Evolutionary conservation across 2,797 vertebrate species (phyloP).

Genomic region (Leptatherina wallacei): DNA sequence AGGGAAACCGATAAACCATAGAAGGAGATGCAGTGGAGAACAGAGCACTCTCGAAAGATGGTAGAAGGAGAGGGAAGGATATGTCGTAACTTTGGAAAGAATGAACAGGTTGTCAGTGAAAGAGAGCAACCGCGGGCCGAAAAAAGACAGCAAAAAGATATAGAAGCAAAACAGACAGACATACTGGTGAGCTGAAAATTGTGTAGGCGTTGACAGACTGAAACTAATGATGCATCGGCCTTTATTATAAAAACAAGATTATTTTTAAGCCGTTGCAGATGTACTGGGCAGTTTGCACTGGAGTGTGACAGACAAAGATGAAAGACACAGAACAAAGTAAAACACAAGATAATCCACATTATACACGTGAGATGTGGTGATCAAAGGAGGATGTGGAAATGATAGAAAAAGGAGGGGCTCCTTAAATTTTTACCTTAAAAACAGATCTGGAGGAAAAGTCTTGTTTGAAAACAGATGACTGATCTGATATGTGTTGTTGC

Average conservation of each 20-base stretch:
- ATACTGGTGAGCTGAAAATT: conserved; percentile 5
- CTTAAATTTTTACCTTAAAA: conserved; percentile 21
- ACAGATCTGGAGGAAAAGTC: conserved; percentile 9
- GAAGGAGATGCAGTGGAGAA: conserved; percentile 15
- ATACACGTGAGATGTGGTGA: conserved; percentile 44
- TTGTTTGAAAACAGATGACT: conserved; percentile 9
- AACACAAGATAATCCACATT: conserved; percentile 49
- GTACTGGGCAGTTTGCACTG: conserved; percentile 9
- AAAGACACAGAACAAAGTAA: conserved; percentile 44
- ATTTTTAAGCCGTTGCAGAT: conserved; percentile 27
- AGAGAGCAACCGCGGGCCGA: not conserved
- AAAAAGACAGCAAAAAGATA: not conserved
- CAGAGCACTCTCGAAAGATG: conserved; percentile 3
- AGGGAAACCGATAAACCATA: conserved; percentile 57
- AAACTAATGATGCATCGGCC: conserved; percentile 15
- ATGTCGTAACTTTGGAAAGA: conserved; percentile 24
- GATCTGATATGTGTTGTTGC: conserved; percentile 16
- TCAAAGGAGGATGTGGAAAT: conserved; percentile 45
- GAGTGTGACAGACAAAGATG: conserved; percentile 57
- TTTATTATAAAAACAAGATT: conserved; percentile 32
- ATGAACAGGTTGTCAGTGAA: conserved; percentile 15
- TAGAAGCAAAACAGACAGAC: not conserved
- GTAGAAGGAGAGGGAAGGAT: conserved; percentile 5
- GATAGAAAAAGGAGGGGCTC: conserved; percentile 19
- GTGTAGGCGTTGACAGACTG: conserved; percentile 31